Evolutionary conservation across 1,140 invertebrate genomes (phyloP).

Genomic region (Cataglyphis hispanica): DNA sequence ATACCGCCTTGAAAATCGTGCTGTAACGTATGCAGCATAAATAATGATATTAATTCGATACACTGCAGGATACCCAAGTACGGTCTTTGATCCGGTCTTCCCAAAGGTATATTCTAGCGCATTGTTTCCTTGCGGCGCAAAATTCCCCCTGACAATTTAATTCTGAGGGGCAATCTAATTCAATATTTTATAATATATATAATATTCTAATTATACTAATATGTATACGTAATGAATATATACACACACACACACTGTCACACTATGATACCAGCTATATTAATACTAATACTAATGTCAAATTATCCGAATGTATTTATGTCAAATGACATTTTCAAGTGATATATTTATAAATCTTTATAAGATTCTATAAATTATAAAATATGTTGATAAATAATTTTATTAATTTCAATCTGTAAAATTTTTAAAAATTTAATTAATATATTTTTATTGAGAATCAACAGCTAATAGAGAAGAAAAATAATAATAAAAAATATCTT

Average conservation of each 20-base stretch:
- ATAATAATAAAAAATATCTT: neutral
- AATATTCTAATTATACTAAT: no score
- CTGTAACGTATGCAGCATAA: constrained; percentile 66
- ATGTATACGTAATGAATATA: no score
- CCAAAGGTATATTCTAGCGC: constrained; percentile 21
- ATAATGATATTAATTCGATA: constrained; percentile 79
- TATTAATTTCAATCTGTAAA: neutral
- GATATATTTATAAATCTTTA: neutral
- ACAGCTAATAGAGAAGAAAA: neutral
- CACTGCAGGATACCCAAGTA: constrained; percentile 66
- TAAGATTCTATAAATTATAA: neutral
- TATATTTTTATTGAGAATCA: neutral
- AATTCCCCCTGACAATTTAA: constrained; percentile 22
- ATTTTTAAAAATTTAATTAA: neutral
- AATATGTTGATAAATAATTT: neutral
- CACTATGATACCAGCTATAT: constrained; percentile 8
- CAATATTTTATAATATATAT: neutral
- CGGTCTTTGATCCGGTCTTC: constrained; percentile 40
- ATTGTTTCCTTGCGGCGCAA: constrained; percentile 37
- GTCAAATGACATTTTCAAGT: neutral
- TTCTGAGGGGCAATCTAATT: constrained; percentile 4
- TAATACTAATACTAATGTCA: neutral
- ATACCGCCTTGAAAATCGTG: constrained; percentile 58
- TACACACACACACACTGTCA: neutral
- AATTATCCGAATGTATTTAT: constrained; percentile 19